Conservation (phyloP, 2,888 invertebrate species). For the Hypselothyrea guttata region DNA sequence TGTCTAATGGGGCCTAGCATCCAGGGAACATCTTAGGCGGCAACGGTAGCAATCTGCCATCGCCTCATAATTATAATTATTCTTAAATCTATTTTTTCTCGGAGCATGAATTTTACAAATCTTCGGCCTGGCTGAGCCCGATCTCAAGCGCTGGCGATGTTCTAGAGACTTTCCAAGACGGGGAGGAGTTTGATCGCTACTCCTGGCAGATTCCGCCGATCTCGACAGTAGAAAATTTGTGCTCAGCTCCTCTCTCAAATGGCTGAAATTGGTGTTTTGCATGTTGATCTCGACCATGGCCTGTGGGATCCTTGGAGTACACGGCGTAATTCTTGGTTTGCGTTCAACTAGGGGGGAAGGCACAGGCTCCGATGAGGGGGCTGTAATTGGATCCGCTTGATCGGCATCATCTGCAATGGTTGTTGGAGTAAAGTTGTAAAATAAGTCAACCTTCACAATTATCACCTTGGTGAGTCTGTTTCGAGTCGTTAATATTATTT, state of each 20-base stretch:
- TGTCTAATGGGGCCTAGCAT: neutral
- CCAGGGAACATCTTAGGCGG: constrained; percentile 21
- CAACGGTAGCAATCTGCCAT: constrained; percentile 33
- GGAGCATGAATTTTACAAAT: too few species aligned
- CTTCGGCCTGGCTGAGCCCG: too few species aligned
- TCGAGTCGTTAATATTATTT: too few species aligned
- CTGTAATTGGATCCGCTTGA: neutral
- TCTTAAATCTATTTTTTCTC: constrained; percentile 10
- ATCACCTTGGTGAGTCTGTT: too few species aligned
- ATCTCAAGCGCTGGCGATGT: too few species aligned
- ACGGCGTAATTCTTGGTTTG: neutral
- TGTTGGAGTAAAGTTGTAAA: neutral
- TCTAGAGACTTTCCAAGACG: too few species aligned
- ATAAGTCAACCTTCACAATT: too few species aligned
- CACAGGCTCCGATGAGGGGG: neutral
- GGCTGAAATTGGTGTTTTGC: constrained; percentile 32
- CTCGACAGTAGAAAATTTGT: constrained; percentile 11
- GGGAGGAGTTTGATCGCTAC: neutral
- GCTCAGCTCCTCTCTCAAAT: constrained; percentile 46
- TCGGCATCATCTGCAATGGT: constrained; percentile 41
- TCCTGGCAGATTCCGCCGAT: neutral
- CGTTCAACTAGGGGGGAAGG: neutral
- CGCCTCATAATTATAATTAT: neutral
- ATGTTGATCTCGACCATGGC: constrained; percentile 68
- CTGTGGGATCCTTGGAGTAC: constrained; percentile 17